Evolutionary conservation across 2,797 vertebrate genomes (phyloP).

Genomic region (Sitta carolinensis): DNA sequence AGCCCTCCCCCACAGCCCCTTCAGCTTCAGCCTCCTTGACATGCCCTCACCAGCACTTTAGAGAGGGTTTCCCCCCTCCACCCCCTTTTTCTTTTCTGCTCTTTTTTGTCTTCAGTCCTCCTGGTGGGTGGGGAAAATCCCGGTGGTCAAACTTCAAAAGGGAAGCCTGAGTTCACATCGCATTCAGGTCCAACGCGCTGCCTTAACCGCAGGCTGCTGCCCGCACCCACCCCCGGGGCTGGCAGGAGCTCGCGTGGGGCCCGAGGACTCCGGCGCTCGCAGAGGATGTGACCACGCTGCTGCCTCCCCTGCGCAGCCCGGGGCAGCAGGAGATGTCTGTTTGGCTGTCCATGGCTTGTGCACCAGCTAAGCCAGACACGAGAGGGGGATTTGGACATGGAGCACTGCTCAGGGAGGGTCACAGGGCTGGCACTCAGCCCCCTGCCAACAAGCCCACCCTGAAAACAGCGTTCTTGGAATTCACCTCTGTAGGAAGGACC

Average conservation of each 20-base stretch:
- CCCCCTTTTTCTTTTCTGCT: neutral
- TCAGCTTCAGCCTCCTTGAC: conserved; percentile 18
- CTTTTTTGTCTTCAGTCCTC: conserved; percentile 51
- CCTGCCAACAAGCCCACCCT: neutral
- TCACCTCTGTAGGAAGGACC: neutral
- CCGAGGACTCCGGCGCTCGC: neutral
- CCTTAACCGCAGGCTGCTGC: conserved; percentile 61
- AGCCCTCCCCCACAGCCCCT: conserved; percentile 16
- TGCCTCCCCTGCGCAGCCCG: neutral
- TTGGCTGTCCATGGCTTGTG: neutral
- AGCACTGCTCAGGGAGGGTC: neutral
- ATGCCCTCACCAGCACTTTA: conserved; percentile 35
- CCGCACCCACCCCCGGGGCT: conserved; percentile 50
- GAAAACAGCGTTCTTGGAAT: neutral
- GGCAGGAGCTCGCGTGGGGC: neutral
- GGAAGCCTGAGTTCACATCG: conserved; percentile 69
- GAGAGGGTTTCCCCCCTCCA: neutral
- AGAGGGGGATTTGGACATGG: neutral
- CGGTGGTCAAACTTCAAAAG: conserved; percentile 77
- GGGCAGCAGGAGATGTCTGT: rapidly evolving
- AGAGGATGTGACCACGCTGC: neutral
- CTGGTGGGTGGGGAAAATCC: conserved; percentile 74
- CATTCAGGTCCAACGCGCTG: conserved; percentile 64
- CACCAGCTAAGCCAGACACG: neutral
- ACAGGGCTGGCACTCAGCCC: neutral